Evolutionary conservation across 2,797 vertebrate genomes (phyloP).

Genomic region (Oophaga sylvatica): DNA sequence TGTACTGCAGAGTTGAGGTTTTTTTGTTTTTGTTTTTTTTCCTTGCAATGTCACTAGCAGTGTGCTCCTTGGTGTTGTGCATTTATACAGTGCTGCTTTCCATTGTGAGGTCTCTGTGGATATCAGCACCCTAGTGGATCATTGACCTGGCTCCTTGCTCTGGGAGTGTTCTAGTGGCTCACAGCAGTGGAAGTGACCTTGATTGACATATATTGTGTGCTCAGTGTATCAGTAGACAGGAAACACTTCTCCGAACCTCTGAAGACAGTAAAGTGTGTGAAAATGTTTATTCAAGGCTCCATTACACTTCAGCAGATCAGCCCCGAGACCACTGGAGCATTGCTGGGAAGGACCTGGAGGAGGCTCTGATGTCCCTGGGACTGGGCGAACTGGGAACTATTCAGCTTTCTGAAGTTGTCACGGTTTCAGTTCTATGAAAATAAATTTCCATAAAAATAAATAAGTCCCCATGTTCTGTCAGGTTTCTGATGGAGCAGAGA

Average conservation of each 20-base stretch:
- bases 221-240: constrained; percentile 19
- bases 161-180: not conserved
- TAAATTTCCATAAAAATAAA: no score
- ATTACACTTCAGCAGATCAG: constrained; percentile 6
- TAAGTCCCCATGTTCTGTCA: no score
- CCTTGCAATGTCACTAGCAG: not conserved
- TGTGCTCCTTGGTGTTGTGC: not conserved
- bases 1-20: no score
- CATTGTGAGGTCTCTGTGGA: no score
- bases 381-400: not conserved
- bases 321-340: not conserved
- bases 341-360: not conserved
- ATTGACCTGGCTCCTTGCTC: not conserved
- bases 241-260: constrained; percentile 39
- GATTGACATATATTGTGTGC: constrained; percentile 45
- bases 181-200: constrained; percentile 25
- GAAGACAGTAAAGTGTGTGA: constrained; percentile 31
- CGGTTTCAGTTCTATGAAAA: no score
- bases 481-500: no score
- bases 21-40: no score
- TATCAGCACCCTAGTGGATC: not conserved
- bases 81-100: not conserved
- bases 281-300: constrained; percentile 30
- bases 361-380: not conserved
- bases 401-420: not conserved